phyloP scores from a whole-genome alignment of 2,888 invertebrate genomes.

The Campoplex capitator region DNA sequence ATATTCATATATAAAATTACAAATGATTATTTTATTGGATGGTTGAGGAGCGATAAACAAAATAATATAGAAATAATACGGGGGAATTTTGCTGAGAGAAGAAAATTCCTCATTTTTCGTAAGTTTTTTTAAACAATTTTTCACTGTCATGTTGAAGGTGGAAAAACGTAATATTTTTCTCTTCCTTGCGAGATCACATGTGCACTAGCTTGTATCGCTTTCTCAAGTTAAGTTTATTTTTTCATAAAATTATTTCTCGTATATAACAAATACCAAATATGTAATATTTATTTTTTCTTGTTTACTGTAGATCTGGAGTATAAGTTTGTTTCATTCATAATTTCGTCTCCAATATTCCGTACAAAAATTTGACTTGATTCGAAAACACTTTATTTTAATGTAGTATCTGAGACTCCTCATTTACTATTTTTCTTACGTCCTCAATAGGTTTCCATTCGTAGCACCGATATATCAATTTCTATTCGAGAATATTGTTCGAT shows the following conservation, averaged over 20 bases:
- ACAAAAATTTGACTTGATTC: constrained; percentile 76
- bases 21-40: constrained; percentile 54
- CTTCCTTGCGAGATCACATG: constrained; percentile 74
- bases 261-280: constrained; percentile 72
- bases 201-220: constrained; percentile 59
- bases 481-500: constrained; percentile 71
- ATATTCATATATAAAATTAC: constrained; percentile 42
- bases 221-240: constrained; percentile 35
- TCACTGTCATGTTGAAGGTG: constrained; percentile 25
- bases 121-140: background rate
- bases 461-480: constrained; percentile 39
- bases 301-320: constrained; percentile 75
- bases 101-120: constrained; percentile 20
- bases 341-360: constrained; percentile 72
- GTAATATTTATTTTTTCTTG: constrained; percentile 70
- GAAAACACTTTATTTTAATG: constrained; percentile 50
- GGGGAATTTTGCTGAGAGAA: background rate
- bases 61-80: constrained; percentile 56
- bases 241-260: constrained; percentile 61
- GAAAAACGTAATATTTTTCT: constrained; percentile 16
- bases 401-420: constrained; percentile 68
- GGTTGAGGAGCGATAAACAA: constrained; percentile 27
- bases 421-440: constrained; percentile 36
- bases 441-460: constrained; percentile 46
- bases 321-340: constrained; percentile 55